These are phyloP conservation scores for Patella depressa DNA, from an alignment of 2,888 invertebrate species.

Conservation along the genomic window DNA sequence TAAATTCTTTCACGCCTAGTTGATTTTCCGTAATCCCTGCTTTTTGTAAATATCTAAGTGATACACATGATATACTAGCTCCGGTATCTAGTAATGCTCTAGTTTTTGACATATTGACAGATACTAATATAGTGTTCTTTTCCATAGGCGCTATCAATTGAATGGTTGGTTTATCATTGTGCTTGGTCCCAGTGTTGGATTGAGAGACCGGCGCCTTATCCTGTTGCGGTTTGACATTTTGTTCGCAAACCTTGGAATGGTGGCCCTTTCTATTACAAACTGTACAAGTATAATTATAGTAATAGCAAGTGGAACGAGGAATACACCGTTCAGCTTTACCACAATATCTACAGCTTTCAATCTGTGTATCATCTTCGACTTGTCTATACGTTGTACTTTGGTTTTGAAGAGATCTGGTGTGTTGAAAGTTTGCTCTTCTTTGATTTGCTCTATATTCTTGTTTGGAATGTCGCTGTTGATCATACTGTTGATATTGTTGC, in stretches of 20 bases:
- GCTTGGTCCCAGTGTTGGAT: neutral
- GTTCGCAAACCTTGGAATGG: neutral
- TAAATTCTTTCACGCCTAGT: neutral
- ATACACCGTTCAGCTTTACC: neutral
- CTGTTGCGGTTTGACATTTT: neutral
- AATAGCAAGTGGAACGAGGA: neutral
- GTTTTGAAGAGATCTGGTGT: too few species aligned
- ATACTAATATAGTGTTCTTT: neutral
- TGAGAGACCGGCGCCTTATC: neutral
- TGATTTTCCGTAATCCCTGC: neutral
- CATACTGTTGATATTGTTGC: too few species aligned
- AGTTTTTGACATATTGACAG: neutral
- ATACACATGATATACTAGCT: neutral
- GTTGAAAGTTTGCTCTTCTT: too few species aligned
- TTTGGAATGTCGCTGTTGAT: too few species aligned
- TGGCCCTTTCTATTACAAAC: neutral
- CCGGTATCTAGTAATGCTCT: neutral
- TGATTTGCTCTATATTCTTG: too few species aligned
- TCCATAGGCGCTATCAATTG: neutral
- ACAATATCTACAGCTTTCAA: neutral
- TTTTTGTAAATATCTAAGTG: neutral
- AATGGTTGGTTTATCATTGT: neutral
- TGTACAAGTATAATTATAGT: neutral
- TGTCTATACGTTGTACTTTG: too few species aligned
- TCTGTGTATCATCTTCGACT: too few species aligned